Conservation (phyloP, 2,113 vertebrate species). For the Amphiprion ocellaris region DNA sequence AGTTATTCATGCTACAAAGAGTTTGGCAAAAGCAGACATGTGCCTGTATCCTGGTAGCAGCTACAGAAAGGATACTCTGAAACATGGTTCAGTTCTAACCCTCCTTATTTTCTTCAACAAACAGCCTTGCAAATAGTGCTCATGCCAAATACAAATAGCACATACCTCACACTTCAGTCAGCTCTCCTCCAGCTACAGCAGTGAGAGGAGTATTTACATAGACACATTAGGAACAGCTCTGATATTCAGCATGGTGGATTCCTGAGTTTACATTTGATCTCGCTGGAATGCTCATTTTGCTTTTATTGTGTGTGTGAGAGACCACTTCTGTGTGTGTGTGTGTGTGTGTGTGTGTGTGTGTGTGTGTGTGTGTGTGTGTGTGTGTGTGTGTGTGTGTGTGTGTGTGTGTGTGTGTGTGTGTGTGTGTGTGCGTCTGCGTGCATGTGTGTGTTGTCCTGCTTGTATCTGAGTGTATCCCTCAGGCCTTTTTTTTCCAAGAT, state of each 20-base stretch:
- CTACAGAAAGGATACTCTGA: too few species aligned
- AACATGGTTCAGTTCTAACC: too few species aligned
- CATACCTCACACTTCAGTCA: neutral
- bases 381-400: constrained; percentile 24
- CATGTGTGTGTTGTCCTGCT: constrained; percentile 29
- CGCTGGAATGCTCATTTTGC: constrained; percentile 5
- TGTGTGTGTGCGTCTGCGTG: constrained; percentile 24
- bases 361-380: constrained; percentile 30
- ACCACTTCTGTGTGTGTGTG: neutral
- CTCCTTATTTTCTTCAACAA: too few species aligned
- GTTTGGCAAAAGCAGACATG: too few species aligned
- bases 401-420: constrained; percentile 19
- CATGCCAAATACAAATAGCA: too few species aligned
- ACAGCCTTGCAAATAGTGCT: too few species aligned
- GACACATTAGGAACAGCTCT: constrained; percentile 18
- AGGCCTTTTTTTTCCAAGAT: constrained; percentile 62
- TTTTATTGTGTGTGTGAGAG: neutral
- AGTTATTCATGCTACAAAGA: too few species aligned
- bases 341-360: constrained; percentile 31
- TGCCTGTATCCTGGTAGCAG: too few species aligned
- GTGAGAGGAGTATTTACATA: neutral
- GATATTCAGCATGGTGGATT: constrained; percentile 9
- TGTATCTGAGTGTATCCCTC: constrained; percentile 53
- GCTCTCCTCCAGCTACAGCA: constrained; percentile 25
- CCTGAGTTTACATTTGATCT: constrained; percentile 38